Evolutionary conservation across 2,797 vertebrate genomes (phyloP).

Genomic region (Sphenodon punctatus): DNA sequence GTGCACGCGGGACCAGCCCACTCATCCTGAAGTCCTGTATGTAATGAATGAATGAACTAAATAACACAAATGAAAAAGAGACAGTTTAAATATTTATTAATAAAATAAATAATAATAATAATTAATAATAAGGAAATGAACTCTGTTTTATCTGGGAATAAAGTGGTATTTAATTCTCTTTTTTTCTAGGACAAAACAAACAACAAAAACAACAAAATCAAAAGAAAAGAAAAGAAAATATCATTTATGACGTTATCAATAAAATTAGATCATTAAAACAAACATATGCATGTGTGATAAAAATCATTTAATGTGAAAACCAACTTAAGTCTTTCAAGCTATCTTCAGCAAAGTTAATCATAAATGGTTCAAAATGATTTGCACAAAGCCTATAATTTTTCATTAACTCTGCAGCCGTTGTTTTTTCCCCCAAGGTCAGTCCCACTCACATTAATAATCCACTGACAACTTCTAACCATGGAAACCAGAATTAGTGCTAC

Average conservation of each 20-base stretch:
- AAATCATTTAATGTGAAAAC: neutral
- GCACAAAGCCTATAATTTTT: slow-evolving; percentile 28
- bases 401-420: neutral
- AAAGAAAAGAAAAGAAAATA: fast-evolving
- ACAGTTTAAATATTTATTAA: no score
- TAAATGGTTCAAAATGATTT: slow-evolving; percentile 18
- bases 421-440: slow-evolving; percentile 8
- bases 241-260: neutral
- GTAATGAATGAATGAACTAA: no score
- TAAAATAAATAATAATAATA: no score
- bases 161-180: no score
- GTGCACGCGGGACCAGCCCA: no score
- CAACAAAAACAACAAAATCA: neutral
- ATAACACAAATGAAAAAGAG: no score
- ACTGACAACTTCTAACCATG: slow-evolving; percentile 21
- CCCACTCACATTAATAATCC: slow-evolving; percentile 9
- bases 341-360: neutral
- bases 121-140: no score
- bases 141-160: no score
- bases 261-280: slow-evolving; percentile 4
- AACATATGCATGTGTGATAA: neutral
- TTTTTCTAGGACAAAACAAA: neutral
- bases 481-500: slow-evolving; percentile 42
- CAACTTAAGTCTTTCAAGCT: neutral
- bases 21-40: no score